Percentiles rank a stretch among this genome's conserved stretches.
phyloP scores from a whole-genome alignment of 2,888 invertebrate genomes.

The Drosophila dives region DNA sequence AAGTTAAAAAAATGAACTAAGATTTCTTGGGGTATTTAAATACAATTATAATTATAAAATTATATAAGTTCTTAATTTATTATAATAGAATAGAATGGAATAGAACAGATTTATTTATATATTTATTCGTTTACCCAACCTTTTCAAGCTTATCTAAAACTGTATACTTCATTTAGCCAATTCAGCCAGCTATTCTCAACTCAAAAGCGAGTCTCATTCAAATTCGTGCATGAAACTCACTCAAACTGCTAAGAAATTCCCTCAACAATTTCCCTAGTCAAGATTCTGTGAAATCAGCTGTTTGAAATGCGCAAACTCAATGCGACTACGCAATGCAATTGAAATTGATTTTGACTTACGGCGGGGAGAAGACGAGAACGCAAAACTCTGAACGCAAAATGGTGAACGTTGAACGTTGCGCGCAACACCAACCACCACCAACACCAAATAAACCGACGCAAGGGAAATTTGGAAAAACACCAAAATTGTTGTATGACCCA shows the following conservation, averaged over 20 bases:
- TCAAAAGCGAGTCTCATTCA: conserved; percentile 22
- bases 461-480: conserved; percentile 56
- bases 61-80: too few species aligned
- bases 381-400: neutral
- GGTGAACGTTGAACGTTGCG: neutral
- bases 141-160: neutral
- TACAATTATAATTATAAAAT: too few species aligned
- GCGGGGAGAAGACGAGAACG: conserved; percentile 22
- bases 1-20: too few species aligned
- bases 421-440: conserved; percentile 39
- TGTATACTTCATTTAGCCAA: neutral
- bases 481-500: conserved; percentile 77
- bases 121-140: neutral
- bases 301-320: conserved; percentile 73
- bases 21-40: too few species aligned
- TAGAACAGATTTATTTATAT: neutral
- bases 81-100: too few species aligned
- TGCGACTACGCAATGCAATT: conserved; percentile 79
- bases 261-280: neutral
- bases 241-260: conserved; percentile 18
- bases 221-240: conserved; percentile 43
- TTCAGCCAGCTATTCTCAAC: neutral
- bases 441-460: conserved; percentile 36
- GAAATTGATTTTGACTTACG: conserved; percentile 65
- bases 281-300: conserved; percentile 56